phyloP scores from a whole-genome alignment of 2,888 invertebrate genomes.

The Dasysyrphus tricinctus region DNA sequence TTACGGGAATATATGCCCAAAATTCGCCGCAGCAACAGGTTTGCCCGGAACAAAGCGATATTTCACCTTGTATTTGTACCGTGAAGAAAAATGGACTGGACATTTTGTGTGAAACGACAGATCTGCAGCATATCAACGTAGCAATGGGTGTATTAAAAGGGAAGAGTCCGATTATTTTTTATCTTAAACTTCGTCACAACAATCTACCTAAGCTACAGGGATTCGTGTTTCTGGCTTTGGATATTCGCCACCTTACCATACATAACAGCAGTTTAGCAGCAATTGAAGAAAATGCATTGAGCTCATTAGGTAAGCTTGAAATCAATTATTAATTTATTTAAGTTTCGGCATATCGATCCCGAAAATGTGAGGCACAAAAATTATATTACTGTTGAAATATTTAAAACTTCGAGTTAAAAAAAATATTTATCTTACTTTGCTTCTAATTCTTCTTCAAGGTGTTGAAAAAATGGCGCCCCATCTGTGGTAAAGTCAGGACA shows the following conservation, averaged over 20 bases:
- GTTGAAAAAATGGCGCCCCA: no score
- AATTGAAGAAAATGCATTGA: slow-evolving; percentile 93
- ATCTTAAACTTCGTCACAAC: slow-evolving; percentile 94
- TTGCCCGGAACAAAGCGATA: slow-evolving; percentile 90
- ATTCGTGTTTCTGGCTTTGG: slow-evolving; percentile 93
- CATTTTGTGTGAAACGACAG: slow-evolving; percentile 94
- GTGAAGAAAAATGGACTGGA: slow-evolving; percentile 95
- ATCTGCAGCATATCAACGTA: slow-evolving; percentile 89
- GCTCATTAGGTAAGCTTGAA: slow-evolving; percentile 89
- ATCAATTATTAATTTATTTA: not conserved
- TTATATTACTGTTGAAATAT: no score
- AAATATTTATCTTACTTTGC: no score
- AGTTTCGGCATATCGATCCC: no score
- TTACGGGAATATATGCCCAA: slow-evolving; percentile 76
- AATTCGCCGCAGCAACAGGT: slow-evolving; percentile 85
- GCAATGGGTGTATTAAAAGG: slow-evolving; percentile 93
- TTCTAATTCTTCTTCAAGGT: no score
- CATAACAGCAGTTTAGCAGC: slow-evolving; percentile 94
- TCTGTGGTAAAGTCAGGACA: no score
- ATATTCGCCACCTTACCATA: slow-evolving; percentile 94
- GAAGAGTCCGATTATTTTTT: slow-evolving; percentile 92
- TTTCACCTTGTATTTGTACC: slow-evolving; percentile 92
- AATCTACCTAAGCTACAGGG: slow-evolving; percentile 92
- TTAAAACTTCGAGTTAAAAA: no score
- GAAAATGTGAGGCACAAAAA: no score